These are phyloP conservation scores for Semotilus atromaculatus DNA, from an alignment of 2,797 vertebrate genomes.

Conservation along the genomic window DNA sequence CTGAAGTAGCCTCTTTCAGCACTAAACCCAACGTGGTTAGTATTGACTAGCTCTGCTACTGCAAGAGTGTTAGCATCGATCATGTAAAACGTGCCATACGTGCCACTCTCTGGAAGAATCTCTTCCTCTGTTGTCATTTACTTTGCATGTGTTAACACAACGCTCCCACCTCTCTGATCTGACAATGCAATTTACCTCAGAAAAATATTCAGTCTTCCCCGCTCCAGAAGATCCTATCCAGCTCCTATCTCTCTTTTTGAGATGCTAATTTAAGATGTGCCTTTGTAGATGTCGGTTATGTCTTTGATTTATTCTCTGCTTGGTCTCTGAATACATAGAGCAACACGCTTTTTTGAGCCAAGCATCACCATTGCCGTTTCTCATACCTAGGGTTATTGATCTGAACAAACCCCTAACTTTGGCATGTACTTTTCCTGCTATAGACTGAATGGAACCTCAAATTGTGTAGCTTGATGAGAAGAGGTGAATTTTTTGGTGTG, in stretches of 20 bases:
- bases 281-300: background rate
- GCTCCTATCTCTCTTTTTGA: background rate
- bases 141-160: constrained; percentile 10
- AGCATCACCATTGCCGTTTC: background rate
- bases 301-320: background rate
- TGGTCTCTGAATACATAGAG: background rate
- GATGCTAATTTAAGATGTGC: constrained; percentile 35
- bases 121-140: constrained; percentile 15
- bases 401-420: background rate
- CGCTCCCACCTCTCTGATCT: background rate
- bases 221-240: background rate
- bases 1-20: constrained; percentile 53
- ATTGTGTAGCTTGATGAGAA: too few species aligned
- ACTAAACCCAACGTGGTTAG: constrained; percentile 63
- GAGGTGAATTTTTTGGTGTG: too few species aligned
- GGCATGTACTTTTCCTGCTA: background rate
- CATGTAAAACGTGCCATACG: background rate
- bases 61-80: constrained; percentile 67
- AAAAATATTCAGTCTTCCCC: background rate
- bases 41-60: constrained; percentile 57
- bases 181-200: constrained; percentile 1
- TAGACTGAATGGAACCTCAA: background rate
- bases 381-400: background rate
- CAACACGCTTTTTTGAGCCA: background rate
- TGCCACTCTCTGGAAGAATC: constrained; percentile 13